These are phyloP conservation scores for Pyrrhosoma nymphula DNA, from an alignment of 2,888 invertebrate species.

Conservation along the genomic window DNA sequence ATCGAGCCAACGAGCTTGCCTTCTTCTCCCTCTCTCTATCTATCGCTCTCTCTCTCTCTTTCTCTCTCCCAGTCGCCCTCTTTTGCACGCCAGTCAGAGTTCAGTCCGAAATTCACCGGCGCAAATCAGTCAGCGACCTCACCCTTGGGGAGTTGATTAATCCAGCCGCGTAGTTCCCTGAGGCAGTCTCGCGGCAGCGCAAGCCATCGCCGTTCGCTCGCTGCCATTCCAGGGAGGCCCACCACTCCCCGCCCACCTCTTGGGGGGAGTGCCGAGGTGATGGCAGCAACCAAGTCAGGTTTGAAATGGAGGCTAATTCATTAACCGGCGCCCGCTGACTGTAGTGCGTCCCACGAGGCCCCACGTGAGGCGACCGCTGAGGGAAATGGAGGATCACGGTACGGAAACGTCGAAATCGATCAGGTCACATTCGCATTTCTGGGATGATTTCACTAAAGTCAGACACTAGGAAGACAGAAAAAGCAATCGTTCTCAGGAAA, in stretches of 20 bases:
- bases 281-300: background rate
- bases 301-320: conserved; percentile 10
- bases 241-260: background rate
- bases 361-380: background rate
- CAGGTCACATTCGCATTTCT: background rate
- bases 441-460: background rate
- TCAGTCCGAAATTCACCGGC: background rate
- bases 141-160: conserved; percentile 10
- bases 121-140: background rate
- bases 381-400: background rate
- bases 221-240: background rate
- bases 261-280: background rate
- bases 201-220: background rate
- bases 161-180: background rate
- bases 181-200: background rate
- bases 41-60: too few species aligned
- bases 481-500: too few species aligned
- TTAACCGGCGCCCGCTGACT: background rate
- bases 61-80: background rate
- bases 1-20: background rate
- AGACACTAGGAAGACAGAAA: too few species aligned
- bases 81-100: background rate
- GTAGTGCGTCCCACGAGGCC: background rate
- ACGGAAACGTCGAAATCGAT: background rate
- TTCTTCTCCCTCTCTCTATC: too few species aligned